Evolutionary conservation across 2,113 vertebrate species (phyloP).

Genomic region (Alligator mississippiensis): DNA sequence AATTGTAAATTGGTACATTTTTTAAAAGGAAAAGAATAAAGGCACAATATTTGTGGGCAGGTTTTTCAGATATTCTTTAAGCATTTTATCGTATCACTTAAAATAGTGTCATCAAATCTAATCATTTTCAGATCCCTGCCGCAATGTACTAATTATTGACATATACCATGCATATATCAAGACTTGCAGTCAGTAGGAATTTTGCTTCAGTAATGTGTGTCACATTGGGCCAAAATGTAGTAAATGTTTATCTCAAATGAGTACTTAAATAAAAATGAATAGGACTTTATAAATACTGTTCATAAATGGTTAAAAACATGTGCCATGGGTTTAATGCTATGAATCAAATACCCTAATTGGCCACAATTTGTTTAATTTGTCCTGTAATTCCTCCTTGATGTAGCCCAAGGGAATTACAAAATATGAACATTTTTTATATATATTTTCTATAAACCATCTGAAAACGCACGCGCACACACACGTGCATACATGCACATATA

Average conservation of each 20-base stretch:
- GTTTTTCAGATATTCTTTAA: background rate
- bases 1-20: fast-evolving
- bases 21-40: background rate
- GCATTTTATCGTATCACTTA: background rate
- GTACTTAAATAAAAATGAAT: background rate
- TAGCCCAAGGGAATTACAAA: background rate
- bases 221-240: background rate
- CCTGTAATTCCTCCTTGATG: background rate
- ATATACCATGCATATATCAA: fast-evolving
- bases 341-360: background rate
- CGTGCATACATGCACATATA: too few species aligned
- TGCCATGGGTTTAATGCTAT: background rate
- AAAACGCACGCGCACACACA: too few species aligned
- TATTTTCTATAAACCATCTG: background rate
- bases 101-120: background rate
- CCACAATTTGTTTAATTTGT: background rate
- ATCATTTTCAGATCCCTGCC: fast-evolving
- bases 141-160: background rate
- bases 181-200: background rate
- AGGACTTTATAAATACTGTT: background rate
- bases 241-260: background rate
- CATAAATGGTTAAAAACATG: background rate
- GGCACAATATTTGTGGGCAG: background rate
- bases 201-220: background rate
- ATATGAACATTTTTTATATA: background rate